Evolutionary conservation across 2,888 invertebrate genomes (phyloP).

Genomic region (Sceliomorpha sp.): DNA sequence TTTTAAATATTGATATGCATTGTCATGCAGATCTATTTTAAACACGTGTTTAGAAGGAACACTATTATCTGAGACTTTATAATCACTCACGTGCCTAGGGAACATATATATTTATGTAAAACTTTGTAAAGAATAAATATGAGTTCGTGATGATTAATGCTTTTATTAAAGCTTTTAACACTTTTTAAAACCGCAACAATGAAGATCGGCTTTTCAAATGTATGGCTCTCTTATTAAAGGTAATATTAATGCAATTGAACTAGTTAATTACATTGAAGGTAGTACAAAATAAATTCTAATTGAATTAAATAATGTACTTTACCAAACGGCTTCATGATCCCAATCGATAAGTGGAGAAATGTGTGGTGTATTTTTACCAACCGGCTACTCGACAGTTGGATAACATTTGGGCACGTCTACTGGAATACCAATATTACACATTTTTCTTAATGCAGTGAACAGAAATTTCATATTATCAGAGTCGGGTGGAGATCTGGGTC

Average conservation of each 20-base stretch:
- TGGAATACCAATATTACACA: conserved; percentile 82
- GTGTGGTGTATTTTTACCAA: conserved; percentile 82
- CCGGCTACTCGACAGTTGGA: conserved; percentile 81
- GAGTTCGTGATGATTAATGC: no score
- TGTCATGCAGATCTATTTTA: conserved; percentile 69
- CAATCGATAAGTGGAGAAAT: conserved; percentile 78
- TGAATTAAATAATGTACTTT: no score
- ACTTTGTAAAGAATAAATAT: no score
- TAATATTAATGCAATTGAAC: no score
- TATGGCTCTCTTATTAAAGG: no score
- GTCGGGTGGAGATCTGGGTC: no score
- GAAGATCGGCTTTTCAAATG: no score
- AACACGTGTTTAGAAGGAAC: conserved; percentile 57
- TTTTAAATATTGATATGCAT: conserved; percentile 77
- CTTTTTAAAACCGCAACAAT: no score
- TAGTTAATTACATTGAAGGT: conserved; percentile 5
- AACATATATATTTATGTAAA: no score
- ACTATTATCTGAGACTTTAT: conserved; percentile 70
- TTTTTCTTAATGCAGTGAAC: conserved; percentile 80
- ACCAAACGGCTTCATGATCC: conserved; percentile 58
- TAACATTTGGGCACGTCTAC: conserved; percentile 81
- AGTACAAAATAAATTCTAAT: conserved; percentile 7
- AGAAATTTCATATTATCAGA: conserved; percentile 70
- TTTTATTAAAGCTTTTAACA: no score
- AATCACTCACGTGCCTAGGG: conserved; percentile 81